Evolutionary conservation across 2,113 vertebrate species (phyloP).

Genomic region (Eretmodus cyanostictus): DNA sequence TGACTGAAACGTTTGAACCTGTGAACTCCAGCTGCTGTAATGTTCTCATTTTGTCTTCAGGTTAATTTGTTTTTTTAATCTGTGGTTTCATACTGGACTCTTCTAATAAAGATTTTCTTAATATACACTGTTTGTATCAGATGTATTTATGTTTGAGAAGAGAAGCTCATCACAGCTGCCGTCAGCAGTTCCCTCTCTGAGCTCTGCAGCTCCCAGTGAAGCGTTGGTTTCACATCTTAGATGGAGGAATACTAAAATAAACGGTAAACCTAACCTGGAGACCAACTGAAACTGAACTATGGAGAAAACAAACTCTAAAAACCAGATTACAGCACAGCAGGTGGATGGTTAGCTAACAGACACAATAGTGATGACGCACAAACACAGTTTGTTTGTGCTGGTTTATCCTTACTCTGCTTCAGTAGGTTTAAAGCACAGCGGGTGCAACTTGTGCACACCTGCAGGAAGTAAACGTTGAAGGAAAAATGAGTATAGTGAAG

Average conservation of each 20-base stretch:
- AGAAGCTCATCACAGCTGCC: neutral
- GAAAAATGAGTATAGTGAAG: neutral
- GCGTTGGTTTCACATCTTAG: neutral
- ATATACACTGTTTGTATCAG: neutral
- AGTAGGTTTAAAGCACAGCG: neutral
- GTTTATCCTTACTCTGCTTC: neutral
- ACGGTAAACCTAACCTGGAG: neutral
- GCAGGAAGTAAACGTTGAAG: neutral
- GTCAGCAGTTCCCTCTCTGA: neutral
- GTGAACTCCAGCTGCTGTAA: neutral
- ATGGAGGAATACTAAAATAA: neutral
- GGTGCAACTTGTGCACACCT: neutral
- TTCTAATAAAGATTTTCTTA: neutral
- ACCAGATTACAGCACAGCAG: neutral
- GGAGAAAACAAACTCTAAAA: neutral
- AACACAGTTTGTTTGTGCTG: neutral
- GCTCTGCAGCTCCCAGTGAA: neutral
- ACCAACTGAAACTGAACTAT: neutral
- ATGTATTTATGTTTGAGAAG: neutral
- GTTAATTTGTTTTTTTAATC: neutral
- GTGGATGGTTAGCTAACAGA: fast-evolving
- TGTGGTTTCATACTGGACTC: neutral
- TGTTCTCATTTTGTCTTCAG: neutral
- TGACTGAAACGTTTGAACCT: neutral
- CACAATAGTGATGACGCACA: fast-evolving